These are phyloP conservation scores for Chaetops frenatus DNA, from an alignment of 2,113 vertebrate genomes.

Conservation along the genomic window DNA sequence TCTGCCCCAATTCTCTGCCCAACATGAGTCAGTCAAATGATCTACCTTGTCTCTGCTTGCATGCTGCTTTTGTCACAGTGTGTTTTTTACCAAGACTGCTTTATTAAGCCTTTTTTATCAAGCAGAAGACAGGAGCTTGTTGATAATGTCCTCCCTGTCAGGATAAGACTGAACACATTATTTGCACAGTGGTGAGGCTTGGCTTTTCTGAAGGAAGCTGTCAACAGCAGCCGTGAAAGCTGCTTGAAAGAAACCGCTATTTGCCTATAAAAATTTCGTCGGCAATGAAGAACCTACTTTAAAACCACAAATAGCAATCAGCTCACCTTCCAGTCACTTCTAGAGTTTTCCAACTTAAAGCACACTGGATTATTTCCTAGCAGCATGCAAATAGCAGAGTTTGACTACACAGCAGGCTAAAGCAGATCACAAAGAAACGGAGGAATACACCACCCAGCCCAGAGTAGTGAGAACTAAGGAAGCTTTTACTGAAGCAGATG, in stretches of 20 bases:
- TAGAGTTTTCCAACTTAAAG: background rate
- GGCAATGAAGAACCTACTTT: background rate
- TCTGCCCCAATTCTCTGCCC: background rate
- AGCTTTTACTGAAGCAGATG: background rate
- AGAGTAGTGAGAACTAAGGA: background rate
- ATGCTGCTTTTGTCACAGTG: background rate
- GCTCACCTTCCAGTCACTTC: background rate
- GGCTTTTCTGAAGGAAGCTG: background rate
- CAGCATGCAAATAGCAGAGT: background rate
- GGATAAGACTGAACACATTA: background rate
- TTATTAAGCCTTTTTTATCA: background rate
- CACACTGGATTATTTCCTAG: background rate
- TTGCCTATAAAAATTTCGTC: background rate
- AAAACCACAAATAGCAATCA: background rate
- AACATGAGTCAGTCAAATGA: background rate
- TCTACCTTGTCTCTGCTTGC: background rate
- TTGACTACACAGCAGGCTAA: background rate
- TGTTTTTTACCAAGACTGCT: background rate
- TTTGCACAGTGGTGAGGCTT: background rate
- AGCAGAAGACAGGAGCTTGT: background rate
- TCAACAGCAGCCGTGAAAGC: background rate
- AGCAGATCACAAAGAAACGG: background rate
- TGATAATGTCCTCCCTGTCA: background rate
- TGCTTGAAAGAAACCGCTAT: background rate
- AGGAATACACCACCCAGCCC: background rate